Evolutionary conservation across 2,888 invertebrate species (phyloP).

Genomic region (Drosophila peninsularis): DNA sequence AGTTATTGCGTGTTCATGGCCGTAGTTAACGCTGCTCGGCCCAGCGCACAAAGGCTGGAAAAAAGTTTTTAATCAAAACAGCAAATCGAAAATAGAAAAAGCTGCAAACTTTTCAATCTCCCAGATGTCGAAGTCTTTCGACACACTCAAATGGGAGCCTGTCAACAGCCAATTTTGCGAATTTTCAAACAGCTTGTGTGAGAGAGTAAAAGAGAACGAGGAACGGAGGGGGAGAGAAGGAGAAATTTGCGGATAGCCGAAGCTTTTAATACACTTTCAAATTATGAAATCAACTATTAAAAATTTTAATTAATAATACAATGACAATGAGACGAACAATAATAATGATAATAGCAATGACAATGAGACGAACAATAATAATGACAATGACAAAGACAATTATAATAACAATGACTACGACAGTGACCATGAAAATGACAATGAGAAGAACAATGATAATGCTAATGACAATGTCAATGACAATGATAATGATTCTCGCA

Average conservation of each 20-base stretch:
- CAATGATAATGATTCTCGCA: background rate
- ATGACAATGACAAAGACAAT: background rate
- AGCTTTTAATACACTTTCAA: conserved; percentile 31
- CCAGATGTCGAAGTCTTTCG: conserved; percentile 74
- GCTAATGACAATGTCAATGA: background rate
- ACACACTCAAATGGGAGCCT: conserved; percentile 69
- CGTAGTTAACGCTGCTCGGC: conserved; percentile 37
- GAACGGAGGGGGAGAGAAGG: background rate
- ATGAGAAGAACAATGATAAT: background rate
- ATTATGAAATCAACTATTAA: background rate
- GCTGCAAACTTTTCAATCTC: conserved; percentile 71
- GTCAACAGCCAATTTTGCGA: conserved; percentile 77
- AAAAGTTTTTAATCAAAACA: conserved; percentile 76
- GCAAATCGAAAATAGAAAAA: conserved; percentile 69
- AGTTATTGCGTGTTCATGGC: conserved; percentile 33
- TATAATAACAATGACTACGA: background rate
- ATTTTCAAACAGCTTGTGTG: conserved; percentile 39
- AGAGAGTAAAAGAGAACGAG: background rate
- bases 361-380: background rate
- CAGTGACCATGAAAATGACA: background rate
- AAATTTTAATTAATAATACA: background rate
- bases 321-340: background rate
- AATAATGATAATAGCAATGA: background rate
- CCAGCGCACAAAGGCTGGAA: background rate
- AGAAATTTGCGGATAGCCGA: conserved; percentile 6